Conservation (phyloP, 2,113 vertebrate species). For the Myiozetetes cayanensis region DNA sequence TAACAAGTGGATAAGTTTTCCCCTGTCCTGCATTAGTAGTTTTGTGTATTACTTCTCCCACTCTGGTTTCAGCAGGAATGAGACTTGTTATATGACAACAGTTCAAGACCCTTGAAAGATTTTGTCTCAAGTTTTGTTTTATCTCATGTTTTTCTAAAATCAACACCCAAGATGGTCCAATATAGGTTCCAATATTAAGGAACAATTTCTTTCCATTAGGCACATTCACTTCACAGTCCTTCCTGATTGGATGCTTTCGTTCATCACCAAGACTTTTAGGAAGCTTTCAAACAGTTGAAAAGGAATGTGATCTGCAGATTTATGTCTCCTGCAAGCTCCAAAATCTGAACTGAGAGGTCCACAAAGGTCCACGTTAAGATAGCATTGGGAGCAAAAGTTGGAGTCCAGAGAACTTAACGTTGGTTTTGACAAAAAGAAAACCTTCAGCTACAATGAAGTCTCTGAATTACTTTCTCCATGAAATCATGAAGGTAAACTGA, state of each 20-base stretch:
- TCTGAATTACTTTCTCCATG: background rate
- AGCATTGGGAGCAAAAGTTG: background rate
- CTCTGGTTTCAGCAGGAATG: background rate
- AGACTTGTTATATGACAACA: background rate
- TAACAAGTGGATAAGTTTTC: background rate
- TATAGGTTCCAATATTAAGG: background rate
- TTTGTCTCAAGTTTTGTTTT: background rate
- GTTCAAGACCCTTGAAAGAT: background rate
- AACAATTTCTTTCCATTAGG: background rate
- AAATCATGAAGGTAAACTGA: background rate
- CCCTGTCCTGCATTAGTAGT: background rate
- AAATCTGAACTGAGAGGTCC: background rate
- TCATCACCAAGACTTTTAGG: background rate
- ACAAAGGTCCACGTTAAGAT: background rate
- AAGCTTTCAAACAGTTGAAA: background rate
- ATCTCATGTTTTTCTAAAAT: background rate
- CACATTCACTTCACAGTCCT: background rate
- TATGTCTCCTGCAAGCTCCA: background rate
- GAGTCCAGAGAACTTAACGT: background rate
- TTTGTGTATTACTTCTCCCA: background rate
- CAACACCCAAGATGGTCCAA: background rate
- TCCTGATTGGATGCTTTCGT: background rate
- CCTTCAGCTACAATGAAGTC: background rate
- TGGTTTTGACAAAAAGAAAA: background rate
- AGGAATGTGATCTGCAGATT: background rate